These are phyloP conservation scores for Hemibagrus guttatus DNA, from an alignment of 2,797 vertebrate species.

Conservation along the genomic window DNA sequence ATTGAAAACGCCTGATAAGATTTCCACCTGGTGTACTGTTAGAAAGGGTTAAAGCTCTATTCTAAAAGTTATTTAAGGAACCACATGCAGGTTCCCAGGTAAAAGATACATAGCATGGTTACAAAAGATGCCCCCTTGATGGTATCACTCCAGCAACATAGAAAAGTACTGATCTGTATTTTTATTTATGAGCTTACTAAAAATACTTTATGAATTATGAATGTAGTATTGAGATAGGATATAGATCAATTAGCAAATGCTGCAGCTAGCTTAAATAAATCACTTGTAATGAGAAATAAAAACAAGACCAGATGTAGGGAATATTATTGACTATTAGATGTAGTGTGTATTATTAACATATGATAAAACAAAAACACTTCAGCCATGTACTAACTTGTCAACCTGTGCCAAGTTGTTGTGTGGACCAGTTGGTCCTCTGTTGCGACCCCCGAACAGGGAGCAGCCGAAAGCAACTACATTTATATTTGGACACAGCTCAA, in stretches of 20 bases:
- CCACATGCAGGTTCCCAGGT: background rate
- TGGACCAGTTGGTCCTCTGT: no score
- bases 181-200: background rate
- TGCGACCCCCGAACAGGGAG: no score
- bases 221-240: background rate
- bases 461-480: no score
- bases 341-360: background rate
- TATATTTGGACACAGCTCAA: background rate
- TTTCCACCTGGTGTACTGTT: no score
- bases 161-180: background rate
- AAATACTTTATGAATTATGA: background rate
- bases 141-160: background rate
- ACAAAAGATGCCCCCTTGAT: background rate
- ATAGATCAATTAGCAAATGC: background rate
- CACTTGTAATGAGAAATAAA: background rate
- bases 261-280: background rate
- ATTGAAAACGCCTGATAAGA: background rate
- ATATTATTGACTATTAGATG: background rate
- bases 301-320: no score
- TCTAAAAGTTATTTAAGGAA: background rate
- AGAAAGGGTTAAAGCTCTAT: background rate
- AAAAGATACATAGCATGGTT: background rate
- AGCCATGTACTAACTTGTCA: background rate
- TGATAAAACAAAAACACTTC: background rate
- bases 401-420: no score